A percentile compares a stretch with the other conserved stretches of the same genome.
phyloP scores from a whole-genome alignment of 2,113 vertebrate species.

The Nesoenas mayeri region DNA sequence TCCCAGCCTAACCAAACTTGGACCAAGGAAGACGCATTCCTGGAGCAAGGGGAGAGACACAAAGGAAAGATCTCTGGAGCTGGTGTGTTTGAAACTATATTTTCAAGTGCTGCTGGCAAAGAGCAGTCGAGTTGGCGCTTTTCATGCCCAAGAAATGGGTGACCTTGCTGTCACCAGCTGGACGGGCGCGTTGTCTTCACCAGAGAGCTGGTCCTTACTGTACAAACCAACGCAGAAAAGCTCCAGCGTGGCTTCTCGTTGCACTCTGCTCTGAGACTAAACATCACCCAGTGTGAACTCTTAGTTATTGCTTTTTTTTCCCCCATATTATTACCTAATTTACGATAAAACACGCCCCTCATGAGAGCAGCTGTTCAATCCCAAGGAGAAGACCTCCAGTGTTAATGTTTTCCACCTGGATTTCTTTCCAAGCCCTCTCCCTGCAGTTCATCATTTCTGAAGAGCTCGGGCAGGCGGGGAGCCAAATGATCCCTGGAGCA shows the following conservation, averaged over 20 bases:
- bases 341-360: neutral
- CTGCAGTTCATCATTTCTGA: neutral
- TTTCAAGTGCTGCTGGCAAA: neutral
- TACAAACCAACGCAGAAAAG: neutral
- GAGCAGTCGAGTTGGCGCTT: neutral
- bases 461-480: neutral
- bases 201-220: fast-evolving
- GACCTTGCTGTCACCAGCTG: neutral
- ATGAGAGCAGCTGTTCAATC: neutral
- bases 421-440: neutral
- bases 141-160: neutral
- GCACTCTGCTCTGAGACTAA: neutral
- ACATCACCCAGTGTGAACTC: neutral
- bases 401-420: neutral
- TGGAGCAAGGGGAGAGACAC: neutral
- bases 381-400: neutral
- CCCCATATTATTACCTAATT: neutral
- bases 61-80: neutral
- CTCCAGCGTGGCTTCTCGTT: neutral
- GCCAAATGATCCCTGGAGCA: neutral
- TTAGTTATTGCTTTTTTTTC: fast-evolving
- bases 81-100: neutral
- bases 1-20: neutral
- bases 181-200: neutral
- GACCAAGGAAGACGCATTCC: neutral